Percentiles rank a stretch among this genome's conserved stretches.
Evolutionary conservation across 2,888 invertebrate genomes (phyloP).

Genomic region (Dioctria linearis): DNA sequence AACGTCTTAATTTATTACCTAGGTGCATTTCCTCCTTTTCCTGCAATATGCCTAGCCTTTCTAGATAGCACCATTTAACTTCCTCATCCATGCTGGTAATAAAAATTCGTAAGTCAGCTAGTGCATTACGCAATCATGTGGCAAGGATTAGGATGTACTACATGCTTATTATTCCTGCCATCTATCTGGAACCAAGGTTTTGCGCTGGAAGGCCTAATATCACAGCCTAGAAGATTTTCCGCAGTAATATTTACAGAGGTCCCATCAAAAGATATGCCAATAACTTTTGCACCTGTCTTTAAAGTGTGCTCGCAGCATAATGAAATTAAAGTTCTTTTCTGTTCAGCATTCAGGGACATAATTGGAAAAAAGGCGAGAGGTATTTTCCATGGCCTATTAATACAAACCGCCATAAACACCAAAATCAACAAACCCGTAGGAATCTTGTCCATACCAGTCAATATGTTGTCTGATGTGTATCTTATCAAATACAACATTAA

Average conservation of each 20-base stretch:
- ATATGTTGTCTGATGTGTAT: neutral
- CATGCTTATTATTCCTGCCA: too few species aligned
- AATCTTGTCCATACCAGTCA: neutral
- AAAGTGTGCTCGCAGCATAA: neutral
- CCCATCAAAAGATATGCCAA: neutral
- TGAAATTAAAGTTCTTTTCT: too few species aligned
- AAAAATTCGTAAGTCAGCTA: neutral
- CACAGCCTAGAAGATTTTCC: too few species aligned
- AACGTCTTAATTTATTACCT: too few species aligned
- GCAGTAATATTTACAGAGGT: neutral
- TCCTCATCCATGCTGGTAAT: too few species aligned
- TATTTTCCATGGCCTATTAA: too few species aligned
- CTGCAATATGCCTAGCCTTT: too few species aligned
- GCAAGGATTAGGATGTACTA: too few species aligned
- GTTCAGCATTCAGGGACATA: neutral
- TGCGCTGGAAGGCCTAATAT: too few species aligned
- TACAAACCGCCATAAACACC: neutral
- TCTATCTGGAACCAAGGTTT: too few species aligned
- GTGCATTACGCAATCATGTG: neutral
- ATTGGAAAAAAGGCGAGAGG: neutral
- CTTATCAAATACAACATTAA: neutral
- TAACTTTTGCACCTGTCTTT: neutral
- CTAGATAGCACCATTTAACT: too few species aligned
- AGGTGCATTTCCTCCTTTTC: too few species aligned
- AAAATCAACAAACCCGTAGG: neutral